Conservation (phyloP, 1,140 invertebrate genomes). For the Aphelenchoides fujianensis region DNA sequence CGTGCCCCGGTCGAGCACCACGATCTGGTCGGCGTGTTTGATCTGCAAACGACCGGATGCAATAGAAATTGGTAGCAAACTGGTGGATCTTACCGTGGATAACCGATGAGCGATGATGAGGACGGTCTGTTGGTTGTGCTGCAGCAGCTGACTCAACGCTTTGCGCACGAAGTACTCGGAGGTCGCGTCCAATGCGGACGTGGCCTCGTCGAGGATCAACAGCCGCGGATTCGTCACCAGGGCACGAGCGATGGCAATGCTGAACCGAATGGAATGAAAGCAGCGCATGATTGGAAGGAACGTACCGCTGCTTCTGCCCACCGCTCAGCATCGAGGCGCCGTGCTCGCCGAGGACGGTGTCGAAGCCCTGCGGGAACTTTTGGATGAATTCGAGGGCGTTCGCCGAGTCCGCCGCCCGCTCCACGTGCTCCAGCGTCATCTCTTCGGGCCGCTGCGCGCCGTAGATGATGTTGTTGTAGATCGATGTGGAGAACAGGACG, state of each 20-base stretch:
- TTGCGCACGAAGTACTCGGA: slow-evolving; percentile 62
- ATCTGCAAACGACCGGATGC: too few relatives aligned
- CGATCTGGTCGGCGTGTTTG: slow-evolving; percentile 68
- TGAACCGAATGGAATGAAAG: slow-evolving; percentile 1
- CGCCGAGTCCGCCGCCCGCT: slow-evolving; percentile 64
- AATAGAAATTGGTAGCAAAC: too few relatives aligned
- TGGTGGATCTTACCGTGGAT: too few relatives aligned
- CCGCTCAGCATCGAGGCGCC: slow-evolving; percentile 65
- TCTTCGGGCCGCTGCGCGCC: slow-evolving; percentile 60
- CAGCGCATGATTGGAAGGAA: not conserved
- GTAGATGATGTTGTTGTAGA: slow-evolving; percentile 65
- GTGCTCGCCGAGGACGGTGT: slow-evolving; percentile 66
- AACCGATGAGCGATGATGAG: slow-evolving; percentile 63
- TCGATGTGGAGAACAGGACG: slow-evolving; percentile 64
- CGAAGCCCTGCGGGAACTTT: slow-evolving; percentile 64
- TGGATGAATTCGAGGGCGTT: slow-evolving; percentile 64
- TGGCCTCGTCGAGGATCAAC: slow-evolving; percentile 67
- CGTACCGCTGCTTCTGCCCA: slow-evolving; percentile 57
- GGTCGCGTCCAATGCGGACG: slow-evolving; percentile 66
- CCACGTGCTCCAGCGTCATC: slow-evolving; percentile 55
- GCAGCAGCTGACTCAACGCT: slow-evolving; percentile 65
- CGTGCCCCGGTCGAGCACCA: slow-evolving; percentile 66
- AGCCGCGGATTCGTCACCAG: slow-evolving; percentile 64
- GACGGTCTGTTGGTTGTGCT: slow-evolving; percentile 56
- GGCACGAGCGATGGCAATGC: slow-evolving; percentile 22